Percentiles rank a stretch among this genome's conserved stretches.
phyloP scores from a whole-genome alignment of 1,140 invertebrate genomes.

The Neoseiulus cucumeris region DNA sequence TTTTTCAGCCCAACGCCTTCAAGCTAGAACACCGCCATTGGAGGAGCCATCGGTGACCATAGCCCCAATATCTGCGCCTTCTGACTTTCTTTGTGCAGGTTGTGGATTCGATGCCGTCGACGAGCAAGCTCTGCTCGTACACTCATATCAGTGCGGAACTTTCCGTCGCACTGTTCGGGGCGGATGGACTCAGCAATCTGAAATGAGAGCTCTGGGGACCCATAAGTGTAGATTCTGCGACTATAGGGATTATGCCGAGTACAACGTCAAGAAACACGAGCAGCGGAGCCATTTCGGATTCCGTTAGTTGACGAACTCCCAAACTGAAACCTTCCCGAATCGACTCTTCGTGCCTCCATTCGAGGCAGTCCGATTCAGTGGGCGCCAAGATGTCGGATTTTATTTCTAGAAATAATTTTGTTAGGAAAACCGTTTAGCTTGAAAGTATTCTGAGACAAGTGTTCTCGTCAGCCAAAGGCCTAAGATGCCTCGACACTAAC shows the following conservation, averaged over 20 bases:
- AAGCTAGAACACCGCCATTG: not conserved
- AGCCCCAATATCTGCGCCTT: not conserved
- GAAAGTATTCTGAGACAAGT: too few relatives aligned
- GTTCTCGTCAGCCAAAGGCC: too few relatives aligned
- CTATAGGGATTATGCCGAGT: constrained; percentile 3
- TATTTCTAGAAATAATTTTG: too few relatives aligned
- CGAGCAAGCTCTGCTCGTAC: not conserved
- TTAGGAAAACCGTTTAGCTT: too few relatives aligned
- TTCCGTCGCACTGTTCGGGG: not conserved
- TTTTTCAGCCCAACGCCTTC: not conserved
- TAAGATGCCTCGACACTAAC: too few relatives aligned
- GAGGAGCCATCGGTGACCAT: not conserved
- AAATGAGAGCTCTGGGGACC: not conserved
- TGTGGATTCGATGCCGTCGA: not conserved
- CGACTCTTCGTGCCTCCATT: too few relatives aligned
- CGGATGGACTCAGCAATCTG: not conserved
- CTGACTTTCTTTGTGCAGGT: not conserved
- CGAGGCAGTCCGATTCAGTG: too few relatives aligned
- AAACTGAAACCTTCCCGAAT: too few relatives aligned
- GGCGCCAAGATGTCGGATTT: too few relatives aligned
- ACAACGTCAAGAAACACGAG: constrained; percentile 10
- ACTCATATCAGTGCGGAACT: not conserved
- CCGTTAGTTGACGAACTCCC: not conserved
- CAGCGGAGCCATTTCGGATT: constrained; percentile 1
- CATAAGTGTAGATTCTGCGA: constrained; percentile 5